phyloP scores from a whole-genome alignment of 2,888 invertebrate genomes.

The Candidula unifasciata region DNA sequence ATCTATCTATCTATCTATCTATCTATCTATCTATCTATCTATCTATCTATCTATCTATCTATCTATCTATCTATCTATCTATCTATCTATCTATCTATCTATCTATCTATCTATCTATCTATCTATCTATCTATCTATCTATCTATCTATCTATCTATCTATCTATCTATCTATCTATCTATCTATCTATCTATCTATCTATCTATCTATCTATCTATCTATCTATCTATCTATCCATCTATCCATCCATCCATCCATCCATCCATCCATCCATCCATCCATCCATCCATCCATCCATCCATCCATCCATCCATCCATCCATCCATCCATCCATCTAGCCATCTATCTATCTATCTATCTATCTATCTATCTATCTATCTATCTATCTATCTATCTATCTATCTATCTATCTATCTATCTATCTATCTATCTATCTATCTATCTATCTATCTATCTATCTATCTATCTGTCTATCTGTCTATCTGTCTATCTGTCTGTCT shows the following conservation, averaged over 20 bases:
- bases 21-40: not conserved
- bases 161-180: not conserved
- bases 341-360: too few relatives aligned
- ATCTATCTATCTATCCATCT: too few relatives aligned
- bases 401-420: too few relatives aligned
- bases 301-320: not conserved
- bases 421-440: too few relatives aligned
- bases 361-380: too few relatives aligned
- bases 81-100: not conserved
- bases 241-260: too few relatives aligned
- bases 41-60: not conserved
- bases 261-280: not conserved
- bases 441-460: too few relatives aligned
- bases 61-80: not conserved
- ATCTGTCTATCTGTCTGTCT: too few relatives aligned
- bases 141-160: conserved; percentile 14
- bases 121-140: not conserved
- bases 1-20: not conserved
- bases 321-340: too few relatives aligned
- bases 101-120: conserved; percentile 5
- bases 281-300: not conserved
- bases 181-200: not conserved
- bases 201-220: not conserved
- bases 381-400: too few relatives aligned
- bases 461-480: too few relatives aligned